Evolutionary conservation across 2,888 invertebrate genomes (phyloP).

Genomic region (Phytoseiulus persimilis): DNA sequence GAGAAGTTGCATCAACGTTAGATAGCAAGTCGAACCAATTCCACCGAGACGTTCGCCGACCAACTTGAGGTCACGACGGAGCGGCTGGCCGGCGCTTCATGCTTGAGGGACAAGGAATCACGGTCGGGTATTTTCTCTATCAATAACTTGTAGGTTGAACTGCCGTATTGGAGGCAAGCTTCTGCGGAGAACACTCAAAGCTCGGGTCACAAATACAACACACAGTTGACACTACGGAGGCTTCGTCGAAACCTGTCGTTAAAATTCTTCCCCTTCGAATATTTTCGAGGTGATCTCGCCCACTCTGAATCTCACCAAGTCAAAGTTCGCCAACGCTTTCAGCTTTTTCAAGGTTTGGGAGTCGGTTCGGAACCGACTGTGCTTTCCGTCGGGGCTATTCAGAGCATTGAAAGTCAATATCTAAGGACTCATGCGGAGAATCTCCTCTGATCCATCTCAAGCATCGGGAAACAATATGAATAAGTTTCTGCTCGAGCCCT

Average conservation of each 20-base stretch:
- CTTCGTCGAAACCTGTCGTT: background rate
- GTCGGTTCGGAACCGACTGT: background rate
- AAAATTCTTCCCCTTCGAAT: background rate
- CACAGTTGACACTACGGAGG: background rate
- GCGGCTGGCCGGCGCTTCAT: background rate
- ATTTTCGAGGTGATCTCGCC: background rate
- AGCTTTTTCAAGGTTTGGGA: background rate
- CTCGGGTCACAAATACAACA: background rate
- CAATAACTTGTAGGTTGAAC: conserved; percentile 39
- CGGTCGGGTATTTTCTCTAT: conserved; percentile 35
- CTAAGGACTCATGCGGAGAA: no score
- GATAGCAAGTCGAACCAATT: background rate
- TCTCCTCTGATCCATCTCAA: background rate
- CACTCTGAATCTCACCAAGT: background rate
- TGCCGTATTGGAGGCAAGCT: conserved; percentile 39
- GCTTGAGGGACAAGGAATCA: conserved; percentile 9
- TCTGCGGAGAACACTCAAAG: conserved; percentile 22
- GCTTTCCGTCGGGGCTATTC: background rate
- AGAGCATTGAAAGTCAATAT: background rate
- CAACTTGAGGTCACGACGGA: background rate
- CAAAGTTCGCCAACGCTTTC: background rate
- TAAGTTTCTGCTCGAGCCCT: background rate
- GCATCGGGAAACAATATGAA: background rate
- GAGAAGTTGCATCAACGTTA: background rate
- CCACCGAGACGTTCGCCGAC: background rate